Percentiles rank a stretch among this genome's conserved stretches.
Evolutionary conservation across 1,140 invertebrate species (phyloP).

Genomic region (Tetramorium alpestre): DNA sequence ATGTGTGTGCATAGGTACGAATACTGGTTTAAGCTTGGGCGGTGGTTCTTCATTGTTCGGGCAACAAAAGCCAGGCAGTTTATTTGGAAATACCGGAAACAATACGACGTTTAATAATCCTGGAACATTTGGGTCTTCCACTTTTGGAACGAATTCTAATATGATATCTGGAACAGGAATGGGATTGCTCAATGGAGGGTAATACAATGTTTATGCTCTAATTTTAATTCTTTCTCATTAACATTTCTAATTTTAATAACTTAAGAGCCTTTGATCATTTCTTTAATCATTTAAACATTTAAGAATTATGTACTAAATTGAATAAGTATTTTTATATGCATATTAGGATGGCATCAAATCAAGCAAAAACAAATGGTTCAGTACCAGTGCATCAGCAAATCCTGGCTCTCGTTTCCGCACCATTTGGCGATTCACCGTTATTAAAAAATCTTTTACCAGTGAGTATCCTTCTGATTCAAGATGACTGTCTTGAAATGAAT

Average conservation of each 20-base stretch:
- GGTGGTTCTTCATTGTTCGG: constrained; percentile 84
- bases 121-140: constrained; percentile 80
- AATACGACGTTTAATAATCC: constrained; percentile 77
- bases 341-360: constrained; percentile 75
- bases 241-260: not conserved
- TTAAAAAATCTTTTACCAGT: constrained; percentile 90
- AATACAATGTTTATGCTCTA: constrained; percentile 27
- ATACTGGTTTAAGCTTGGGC: constrained; percentile 83
- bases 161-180: constrained; percentile 76
- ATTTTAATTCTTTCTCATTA: constrained; percentile 2
- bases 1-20: constrained; percentile 70
- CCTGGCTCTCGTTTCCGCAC: constrained; percentile 89
- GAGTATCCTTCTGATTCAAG: constrained; percentile 69
- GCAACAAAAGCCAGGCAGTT: constrained; percentile 85
- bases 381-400: constrained; percentile 89
- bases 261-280: constrained; percentile 13
- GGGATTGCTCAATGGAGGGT: constrained; percentile 79
- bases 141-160: constrained; percentile 83
- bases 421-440: constrained; percentile 92
- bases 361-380: constrained; percentile 78
- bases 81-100: constrained; percentile 86
- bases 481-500: not conserved
- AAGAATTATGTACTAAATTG: constrained; percentile 4
- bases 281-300: not conserved
- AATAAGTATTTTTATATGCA: not conserved